Conservation (phyloP, 23 tunicate genomes). For the Trididemnum nubilum region DNA sequence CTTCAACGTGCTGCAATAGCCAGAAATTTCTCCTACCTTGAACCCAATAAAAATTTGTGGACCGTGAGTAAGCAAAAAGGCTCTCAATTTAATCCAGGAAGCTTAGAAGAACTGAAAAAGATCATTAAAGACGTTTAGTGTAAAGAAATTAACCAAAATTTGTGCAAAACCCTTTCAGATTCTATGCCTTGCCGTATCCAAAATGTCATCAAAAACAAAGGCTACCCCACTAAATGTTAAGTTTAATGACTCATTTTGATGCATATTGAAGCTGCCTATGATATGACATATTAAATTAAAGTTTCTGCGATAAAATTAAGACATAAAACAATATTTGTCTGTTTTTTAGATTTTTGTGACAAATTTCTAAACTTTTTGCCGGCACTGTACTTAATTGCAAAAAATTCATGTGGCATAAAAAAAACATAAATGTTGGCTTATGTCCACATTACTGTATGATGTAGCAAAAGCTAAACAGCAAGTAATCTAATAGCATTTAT, state of each 20-base stretch:
- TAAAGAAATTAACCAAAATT: constrained; percentile 27
- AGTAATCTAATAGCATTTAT: too few species aligned
- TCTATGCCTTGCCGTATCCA: constrained; percentile 42
- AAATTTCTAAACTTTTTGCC: constrained; percentile 37
- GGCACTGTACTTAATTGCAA: constrained; percentile 3
- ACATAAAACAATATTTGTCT: constrained; percentile 20
- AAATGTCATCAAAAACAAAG: constrained; percentile 45
- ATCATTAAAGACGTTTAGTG: constrained; percentile 42
- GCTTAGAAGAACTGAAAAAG: constrained; percentile 32
- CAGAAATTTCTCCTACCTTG: constrained; percentile 20
- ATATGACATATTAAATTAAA: constrained; percentile 14
- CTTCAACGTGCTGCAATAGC: constrained; percentile 18
- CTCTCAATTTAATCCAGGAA: constrained; percentile 40
- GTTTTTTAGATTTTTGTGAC: constrained; percentile 17
- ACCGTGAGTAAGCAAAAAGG: constrained; percentile 15
- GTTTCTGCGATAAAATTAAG: constrained; percentile 22
- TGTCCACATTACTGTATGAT: too few species aligned
- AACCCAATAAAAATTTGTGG: constrained; percentile 17
- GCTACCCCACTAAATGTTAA: constrained; percentile 35
- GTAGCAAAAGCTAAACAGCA: too few species aligned
- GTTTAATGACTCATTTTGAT: constrained; percentile 19
- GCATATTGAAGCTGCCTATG: constrained; percentile 19
- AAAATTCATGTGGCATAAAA: background rate
- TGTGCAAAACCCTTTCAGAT: constrained; percentile 39
- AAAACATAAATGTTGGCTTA: too few species aligned